phyloP scores from a whole-genome alignment of 2,113 vertebrate genomes.

The Siniperca knerii region DNA sequence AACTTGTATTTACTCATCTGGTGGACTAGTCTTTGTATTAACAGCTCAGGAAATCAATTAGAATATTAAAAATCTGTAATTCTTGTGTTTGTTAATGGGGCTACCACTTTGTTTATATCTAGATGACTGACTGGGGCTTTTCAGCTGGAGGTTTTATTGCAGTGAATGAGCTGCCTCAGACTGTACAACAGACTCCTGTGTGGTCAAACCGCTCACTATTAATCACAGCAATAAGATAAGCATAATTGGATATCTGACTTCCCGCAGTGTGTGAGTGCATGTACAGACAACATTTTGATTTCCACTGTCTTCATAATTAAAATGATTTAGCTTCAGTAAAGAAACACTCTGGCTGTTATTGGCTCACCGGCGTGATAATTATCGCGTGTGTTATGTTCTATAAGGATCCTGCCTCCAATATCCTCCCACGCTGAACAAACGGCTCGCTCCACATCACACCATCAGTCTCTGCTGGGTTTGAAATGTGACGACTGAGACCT shows the following conservation, averaged over 20 bases:
- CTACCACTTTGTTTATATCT: neutral
- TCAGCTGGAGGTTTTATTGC: constrained; percentile 16
- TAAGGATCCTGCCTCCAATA: constrained; percentile 31
- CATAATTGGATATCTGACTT: constrained; percentile 74
- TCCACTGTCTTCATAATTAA: constrained; percentile 71
- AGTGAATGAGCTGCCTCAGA: neutral
- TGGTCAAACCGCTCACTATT: constrained; percentile 62
- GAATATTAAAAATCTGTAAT: neutral
- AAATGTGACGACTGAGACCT: constrained; percentile 61
- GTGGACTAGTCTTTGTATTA: neutral
- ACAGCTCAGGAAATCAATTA: constrained; percentile 1
- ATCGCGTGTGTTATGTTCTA: constrained; percentile 48
- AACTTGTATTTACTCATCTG: neutral
- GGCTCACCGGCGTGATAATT: constrained; percentile 54
- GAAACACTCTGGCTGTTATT: constrained; percentile 47
- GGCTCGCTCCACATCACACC: constrained; percentile 42
- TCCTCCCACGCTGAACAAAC: constrained; percentile 51
- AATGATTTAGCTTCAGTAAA: constrained; percentile 71
- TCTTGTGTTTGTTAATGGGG: constrained; percentile 2
- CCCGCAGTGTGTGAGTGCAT: constrained; percentile 54
- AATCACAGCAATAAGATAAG: constrained; percentile 70
- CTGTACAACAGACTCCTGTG: constrained; percentile 22
- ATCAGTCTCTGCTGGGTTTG: constrained; percentile 63
- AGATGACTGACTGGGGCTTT: constrained; percentile 3
- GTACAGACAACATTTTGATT: constrained; percentile 76